Conservation (phyloP, 2,888 invertebrate genomes). For the Halocaridina rubra region DNA sequence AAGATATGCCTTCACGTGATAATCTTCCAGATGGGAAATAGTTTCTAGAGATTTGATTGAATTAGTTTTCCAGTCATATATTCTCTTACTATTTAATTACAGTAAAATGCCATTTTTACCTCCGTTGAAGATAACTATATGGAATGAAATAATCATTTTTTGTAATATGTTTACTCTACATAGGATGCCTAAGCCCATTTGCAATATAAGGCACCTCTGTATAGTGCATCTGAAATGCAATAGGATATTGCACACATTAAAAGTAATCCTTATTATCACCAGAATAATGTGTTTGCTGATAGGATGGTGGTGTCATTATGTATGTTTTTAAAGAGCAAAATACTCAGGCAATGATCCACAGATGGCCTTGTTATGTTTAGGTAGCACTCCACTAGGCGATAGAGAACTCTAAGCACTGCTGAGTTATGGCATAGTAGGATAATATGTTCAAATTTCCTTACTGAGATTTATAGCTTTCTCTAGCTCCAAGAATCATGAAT, state of each 20-base stretch:
- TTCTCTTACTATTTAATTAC: no score
- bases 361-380: background rate
- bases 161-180: background rate
- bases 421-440: background rate
- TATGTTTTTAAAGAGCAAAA: background rate
- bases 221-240: background rate
- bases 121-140: background rate
- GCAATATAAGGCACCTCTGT: no score
- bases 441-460: background rate
- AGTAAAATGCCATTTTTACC: no score
- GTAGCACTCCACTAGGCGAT: no score
- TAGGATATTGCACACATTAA: background rate
- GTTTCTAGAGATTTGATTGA: background rate
- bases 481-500: background rate
- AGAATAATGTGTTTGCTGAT: slow-evolving; percentile 1
- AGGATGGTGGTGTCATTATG: background rate
- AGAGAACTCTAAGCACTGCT: no score
- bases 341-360: background rate
- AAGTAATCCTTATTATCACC: background rate
- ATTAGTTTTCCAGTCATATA: no score
- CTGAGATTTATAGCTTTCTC: background rate
- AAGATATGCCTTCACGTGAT: no score
- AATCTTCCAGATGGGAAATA: no score
- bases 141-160: background rate
- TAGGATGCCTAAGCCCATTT: background rate